Conservation (phyloP, 2,113 vertebrate genomes). For the Cyphomyrus plagiostoma region DNA sequence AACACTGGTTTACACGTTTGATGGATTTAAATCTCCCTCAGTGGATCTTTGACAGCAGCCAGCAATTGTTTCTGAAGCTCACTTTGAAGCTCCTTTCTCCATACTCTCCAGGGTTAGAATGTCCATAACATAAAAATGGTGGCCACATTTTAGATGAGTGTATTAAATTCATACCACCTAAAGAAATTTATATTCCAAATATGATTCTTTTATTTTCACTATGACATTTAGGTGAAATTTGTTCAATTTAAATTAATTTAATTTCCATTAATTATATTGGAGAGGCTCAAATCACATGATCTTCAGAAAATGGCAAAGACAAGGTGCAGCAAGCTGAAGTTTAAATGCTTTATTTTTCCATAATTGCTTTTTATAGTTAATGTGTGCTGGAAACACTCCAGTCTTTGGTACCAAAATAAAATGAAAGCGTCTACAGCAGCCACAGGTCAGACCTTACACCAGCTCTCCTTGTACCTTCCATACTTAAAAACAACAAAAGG, state of each 20-base stretch:
- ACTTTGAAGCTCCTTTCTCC: not conserved
- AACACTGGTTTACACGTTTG: not conserved
- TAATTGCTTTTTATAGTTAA: not conserved
- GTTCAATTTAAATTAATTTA: not conserved
- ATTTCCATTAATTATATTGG: not conserved
- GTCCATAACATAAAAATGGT: not conserved
- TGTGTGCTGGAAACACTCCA: not conserved
- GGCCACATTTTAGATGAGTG: not conserved
- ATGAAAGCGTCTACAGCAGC: slow-evolving; percentile 3
- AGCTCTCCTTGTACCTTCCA: not conserved
- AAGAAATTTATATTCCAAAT: not conserved
- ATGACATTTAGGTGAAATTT: not conserved
- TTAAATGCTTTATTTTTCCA: not conserved
- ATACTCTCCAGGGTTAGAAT: not conserved
- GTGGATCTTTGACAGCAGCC: not conserved
- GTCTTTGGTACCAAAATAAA: slow-evolving; percentile 5
- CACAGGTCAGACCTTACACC: not conserved
- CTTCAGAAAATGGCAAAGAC: not conserved
- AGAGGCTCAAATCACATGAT: not conserved
- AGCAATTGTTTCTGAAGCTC: not conserved
- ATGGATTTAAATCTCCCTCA: not conserved
- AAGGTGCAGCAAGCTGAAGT: not conserved
- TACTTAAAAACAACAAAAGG: not conserved
- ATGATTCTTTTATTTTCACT: not conserved
- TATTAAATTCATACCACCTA: not conserved